phyloP scores from a whole-genome alignment of 2,888 invertebrate genomes.

The Orthosia incerta region DNA sequence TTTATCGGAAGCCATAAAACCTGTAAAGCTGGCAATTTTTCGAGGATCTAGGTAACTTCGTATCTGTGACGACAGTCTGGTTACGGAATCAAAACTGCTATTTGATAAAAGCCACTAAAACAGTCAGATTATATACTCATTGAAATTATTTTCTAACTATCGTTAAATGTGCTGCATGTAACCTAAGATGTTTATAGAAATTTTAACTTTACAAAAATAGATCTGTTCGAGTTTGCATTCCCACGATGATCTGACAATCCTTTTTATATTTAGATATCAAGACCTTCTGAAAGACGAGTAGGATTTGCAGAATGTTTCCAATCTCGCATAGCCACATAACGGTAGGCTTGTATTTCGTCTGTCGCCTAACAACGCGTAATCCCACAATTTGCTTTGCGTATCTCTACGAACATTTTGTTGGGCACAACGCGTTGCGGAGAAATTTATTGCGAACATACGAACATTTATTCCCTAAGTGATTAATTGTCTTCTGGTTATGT shows the following conservation, averaged over 20 bases:
- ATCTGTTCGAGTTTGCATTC: not conserved
- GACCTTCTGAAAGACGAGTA: constrained; percentile 2
- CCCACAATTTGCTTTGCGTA: constrained; percentile 48
- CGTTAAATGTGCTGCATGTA: too few species aligned
- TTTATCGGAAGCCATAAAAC: constrained; percentile 25
- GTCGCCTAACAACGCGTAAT: constrained; percentile 37
- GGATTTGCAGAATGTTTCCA: constrained; percentile 32
- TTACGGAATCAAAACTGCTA: not conserved
- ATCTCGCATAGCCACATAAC: constrained; percentile 23
- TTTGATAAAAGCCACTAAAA: too few species aligned
- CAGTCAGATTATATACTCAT: too few species aligned
- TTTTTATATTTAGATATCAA: not conserved
- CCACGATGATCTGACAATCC: not conserved
- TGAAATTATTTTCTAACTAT: too few species aligned
- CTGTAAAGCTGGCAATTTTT: constrained; percentile 21
- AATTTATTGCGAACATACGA: constrained; percentile 51
- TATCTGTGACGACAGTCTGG: not conserved
- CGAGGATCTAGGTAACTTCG: not conserved
- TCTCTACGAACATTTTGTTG: constrained; percentile 46
- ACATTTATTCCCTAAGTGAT: constrained; percentile 59
- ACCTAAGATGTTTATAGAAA: too few species aligned
- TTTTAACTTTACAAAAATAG: not conserved
- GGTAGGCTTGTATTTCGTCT: constrained; percentile 21
- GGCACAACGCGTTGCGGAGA: constrained; percentile 35
- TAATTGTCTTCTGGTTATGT: constrained; percentile 46